phyloP scores from a whole-genome alignment of 2,113 vertebrate genomes.

The Cricetomys ansorgei region DNA sequence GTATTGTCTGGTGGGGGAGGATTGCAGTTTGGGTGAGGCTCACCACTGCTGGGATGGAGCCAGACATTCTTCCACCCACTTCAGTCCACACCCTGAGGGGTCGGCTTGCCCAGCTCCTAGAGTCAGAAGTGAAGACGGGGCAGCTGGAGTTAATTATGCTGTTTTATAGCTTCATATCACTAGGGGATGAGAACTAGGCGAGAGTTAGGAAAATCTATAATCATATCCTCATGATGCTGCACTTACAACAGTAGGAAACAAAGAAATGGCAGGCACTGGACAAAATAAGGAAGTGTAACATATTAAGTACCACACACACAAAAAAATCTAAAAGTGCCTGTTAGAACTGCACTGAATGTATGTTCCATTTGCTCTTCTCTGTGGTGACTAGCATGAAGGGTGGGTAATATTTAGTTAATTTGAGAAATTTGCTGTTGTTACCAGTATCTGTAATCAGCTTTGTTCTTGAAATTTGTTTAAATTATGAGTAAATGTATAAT shows the following conservation, averaged over 20 bases:
- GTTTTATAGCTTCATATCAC: slow-evolving; percentile 51
- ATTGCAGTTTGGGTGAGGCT: slow-evolving; percentile 66
- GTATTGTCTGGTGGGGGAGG: slow-evolving; percentile 64
- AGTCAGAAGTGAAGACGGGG: slow-evolving; percentile 60
- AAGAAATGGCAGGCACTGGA: slow-evolving; percentile 47
- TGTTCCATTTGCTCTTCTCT: slow-evolving; percentile 18
- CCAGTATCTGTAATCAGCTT: not conserved
- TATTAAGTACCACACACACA: slow-evolving; percentile 19
- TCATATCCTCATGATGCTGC: not conserved
- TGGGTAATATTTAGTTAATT: not conserved
- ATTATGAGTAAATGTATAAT: slow-evolving; percentile 21
- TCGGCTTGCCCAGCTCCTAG: slow-evolving; percentile 53
- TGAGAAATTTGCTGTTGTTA: not conserved
- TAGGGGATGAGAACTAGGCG: slow-evolving; percentile 50
- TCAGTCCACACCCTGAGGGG: slow-evolving; percentile 63
- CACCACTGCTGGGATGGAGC: slow-evolving; percentile 40
- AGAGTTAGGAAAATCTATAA: slow-evolving; percentile 53
- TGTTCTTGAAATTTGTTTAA: slow-evolving; percentile 51
- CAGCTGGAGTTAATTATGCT: slow-evolving; percentile 68
- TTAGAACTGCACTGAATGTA: slow-evolving; percentile 19
- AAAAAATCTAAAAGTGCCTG: not conserved
- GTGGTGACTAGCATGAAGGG: slow-evolving; percentile 18
- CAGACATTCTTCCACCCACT: slow-evolving; percentile 72
- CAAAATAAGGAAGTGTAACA: slow-evolving; percentile 48
- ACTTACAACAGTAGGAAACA: slow-evolving; percentile 51